A percentile compares a stretch with the other conserved stretches of the same genome.
phyloP scores from a whole-genome alignment of 2,113 vertebrate species.

The Seriola aureovittata region DNA sequence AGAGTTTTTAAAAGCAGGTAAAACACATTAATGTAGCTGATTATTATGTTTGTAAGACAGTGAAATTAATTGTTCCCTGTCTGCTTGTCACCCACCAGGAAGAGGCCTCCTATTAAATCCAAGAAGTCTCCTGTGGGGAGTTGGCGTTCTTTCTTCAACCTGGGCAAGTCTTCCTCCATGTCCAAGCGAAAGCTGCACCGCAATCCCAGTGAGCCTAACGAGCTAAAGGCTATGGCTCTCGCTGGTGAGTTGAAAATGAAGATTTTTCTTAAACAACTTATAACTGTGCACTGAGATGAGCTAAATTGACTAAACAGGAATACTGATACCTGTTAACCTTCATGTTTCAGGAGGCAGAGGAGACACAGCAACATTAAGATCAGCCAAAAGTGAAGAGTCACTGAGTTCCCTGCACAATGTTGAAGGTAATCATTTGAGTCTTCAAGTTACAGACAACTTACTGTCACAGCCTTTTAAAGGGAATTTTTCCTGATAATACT shows the following conservation, averaged over 20 bases:
- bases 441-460: neutral
- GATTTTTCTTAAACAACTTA: neutral
- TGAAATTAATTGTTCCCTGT: neutral
- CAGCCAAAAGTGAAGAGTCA: constrained; percentile 97
- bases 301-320: neutral
- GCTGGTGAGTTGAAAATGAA: constrained; percentile 84
- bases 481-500: neutral
- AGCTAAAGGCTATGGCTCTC: constrained; percentile 95
- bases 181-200: constrained; percentile 95
- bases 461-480: neutral
- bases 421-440: constrained; percentile 87
- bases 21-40: neutral
- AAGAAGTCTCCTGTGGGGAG: constrained; percentile 98
- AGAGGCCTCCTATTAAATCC: constrained; percentile 93
- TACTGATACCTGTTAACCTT: neutral
- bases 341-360: constrained; percentile 89
- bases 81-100: constrained; percentile 76
- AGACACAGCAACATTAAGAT: constrained; percentile 93
- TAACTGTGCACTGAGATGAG: neutral
- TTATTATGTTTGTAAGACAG: neutral
- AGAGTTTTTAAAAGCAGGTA: neutral
- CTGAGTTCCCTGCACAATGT: constrained; percentile 97
- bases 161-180: constrained; percentile 93
- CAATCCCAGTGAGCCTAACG: constrained; percentile 96
- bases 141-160: constrained; percentile 98